phyloP scores from a whole-genome alignment of 2,797 vertebrate genomes.

The Gymnothorax reevesii region DNA sequence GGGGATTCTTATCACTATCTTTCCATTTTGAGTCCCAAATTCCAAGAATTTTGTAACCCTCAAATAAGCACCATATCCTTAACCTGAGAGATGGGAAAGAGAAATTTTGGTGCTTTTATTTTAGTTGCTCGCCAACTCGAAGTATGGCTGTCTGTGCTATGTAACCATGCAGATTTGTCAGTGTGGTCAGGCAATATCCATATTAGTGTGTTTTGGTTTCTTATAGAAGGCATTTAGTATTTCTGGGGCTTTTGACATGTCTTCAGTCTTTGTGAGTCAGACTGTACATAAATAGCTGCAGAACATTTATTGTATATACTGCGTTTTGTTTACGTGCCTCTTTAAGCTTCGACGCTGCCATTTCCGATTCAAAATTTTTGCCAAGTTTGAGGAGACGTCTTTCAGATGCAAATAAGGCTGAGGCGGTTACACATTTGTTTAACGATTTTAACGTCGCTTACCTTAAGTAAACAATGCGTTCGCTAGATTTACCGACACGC shows the following conservation, averaged over 20 bases:
- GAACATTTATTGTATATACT: background rate
- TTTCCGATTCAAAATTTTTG: constrained; percentile 60
- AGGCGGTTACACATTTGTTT: constrained; percentile 30
- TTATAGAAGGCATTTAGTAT: background rate
- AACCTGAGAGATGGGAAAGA: background rate
- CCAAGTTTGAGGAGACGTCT: constrained; percentile 67
- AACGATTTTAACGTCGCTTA: constrained; percentile 7
- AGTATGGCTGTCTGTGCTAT: background rate
- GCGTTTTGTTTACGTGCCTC: constrained; percentile 42
- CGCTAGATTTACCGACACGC: background rate
- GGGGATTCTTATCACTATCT: background rate
- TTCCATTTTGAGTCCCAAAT: background rate
- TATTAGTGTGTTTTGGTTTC: constrained; percentile 7
- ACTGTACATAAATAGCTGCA: constrained; percentile 5
- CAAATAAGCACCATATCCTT: background rate
- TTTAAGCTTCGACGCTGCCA: constrained; percentile 54
- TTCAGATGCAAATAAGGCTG: constrained; percentile 70
- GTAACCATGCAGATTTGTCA: background rate
- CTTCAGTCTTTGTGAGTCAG: background rate
- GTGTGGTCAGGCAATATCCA: background rate
- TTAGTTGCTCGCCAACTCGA: background rate
- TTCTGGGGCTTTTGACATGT: background rate
- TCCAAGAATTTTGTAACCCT: background rate
- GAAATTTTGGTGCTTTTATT: background rate
- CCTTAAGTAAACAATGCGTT: background rate